These are phyloP conservation scores for Eolophus roseicapilla DNA, from an alignment of 2,113 vertebrate species.

Conservation along the genomic window DNA sequence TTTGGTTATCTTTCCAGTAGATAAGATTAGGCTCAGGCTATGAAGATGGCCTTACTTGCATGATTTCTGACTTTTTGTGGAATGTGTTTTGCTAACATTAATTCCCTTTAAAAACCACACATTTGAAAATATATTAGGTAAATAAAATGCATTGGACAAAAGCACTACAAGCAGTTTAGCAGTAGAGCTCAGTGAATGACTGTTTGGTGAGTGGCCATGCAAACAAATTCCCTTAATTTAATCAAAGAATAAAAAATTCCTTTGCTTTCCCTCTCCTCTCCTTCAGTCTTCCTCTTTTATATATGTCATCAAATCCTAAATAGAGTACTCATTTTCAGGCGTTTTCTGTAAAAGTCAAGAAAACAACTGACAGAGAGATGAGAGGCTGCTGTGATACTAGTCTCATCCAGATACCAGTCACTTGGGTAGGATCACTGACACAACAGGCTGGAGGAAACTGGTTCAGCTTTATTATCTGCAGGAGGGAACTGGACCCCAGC, in stretches of 20 bases:
- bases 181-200: neutral
- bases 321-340: neutral
- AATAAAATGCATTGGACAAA: constrained; percentile 1
- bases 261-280: neutral
- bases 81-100: constrained; percentile 40
- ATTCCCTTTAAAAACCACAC: neutral
- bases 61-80: constrained; percentile 29
- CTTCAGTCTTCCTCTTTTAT: neutral
- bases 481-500: neutral
- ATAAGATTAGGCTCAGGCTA: constrained; percentile 58
- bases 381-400: neutral
- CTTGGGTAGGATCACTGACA: neutral
- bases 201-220: neutral
- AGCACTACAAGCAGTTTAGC: neutral
- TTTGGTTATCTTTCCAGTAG: constrained; percentile 55
- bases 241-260: neutral
- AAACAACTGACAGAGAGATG: neutral
- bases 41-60: constrained; percentile 22
- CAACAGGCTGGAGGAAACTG: neutral
- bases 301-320: neutral
- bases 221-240: neutral
- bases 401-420: neutral
- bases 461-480: neutral
- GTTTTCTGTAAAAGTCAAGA: neutral
- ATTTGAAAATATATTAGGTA: constrained; percentile 5